These are phyloP conservation scores for Montipora capricornis DNA, from an alignment of 64 coral and sea anemone genomes.

Conservation along the genomic window DNA sequence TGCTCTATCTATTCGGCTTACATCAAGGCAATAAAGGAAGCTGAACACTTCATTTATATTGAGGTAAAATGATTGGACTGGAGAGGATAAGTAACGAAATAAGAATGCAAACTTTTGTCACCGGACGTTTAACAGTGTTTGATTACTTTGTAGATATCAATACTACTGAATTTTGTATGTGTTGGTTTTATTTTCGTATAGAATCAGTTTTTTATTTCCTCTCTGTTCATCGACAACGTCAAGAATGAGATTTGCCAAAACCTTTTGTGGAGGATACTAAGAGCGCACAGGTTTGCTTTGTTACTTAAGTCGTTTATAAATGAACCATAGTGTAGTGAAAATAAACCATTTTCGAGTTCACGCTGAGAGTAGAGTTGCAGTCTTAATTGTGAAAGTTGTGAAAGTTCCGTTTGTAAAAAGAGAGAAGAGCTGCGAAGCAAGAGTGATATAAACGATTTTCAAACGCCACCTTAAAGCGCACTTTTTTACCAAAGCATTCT, in stretches of 20 bases:
- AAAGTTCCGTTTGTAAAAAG: no score
- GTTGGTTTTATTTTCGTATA: slow-evolving; percentile 17
- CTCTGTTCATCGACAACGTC: slow-evolving; percentile 68
- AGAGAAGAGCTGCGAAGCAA: no score
- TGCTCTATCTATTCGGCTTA: slow-evolving; percentile 84
- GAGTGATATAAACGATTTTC: no score
- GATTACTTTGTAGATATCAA: no score
- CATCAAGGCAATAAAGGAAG: slow-evolving; percentile 78
- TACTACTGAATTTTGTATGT: background rate
- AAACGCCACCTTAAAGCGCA: no score
- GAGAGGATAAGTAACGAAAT: background rate
- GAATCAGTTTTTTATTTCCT: slow-evolving; percentile 98
- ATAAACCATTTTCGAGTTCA: no score
- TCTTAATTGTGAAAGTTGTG: no score
- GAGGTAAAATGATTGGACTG: slow-evolving; percentile 64
- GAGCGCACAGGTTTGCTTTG: slow-evolving; percentile 86
- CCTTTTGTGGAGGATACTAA: slow-evolving; percentile 74
- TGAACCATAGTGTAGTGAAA: no score
- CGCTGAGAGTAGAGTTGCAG: no score
- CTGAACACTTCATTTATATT: slow-evolving; percentile 90
- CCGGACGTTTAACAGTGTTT: no score
- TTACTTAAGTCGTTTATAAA: background rate
- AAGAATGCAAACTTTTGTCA: no score
- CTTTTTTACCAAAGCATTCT: no score
- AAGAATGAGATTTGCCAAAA: slow-evolving; percentile 88